A percentile compares a stretch with the other conserved stretches of the same genome.
These are phyloP conservation scores for Radopholus similis DNA, from an alignment of 1,140 invertebrate species.

Conservation along the genomic window DNA sequence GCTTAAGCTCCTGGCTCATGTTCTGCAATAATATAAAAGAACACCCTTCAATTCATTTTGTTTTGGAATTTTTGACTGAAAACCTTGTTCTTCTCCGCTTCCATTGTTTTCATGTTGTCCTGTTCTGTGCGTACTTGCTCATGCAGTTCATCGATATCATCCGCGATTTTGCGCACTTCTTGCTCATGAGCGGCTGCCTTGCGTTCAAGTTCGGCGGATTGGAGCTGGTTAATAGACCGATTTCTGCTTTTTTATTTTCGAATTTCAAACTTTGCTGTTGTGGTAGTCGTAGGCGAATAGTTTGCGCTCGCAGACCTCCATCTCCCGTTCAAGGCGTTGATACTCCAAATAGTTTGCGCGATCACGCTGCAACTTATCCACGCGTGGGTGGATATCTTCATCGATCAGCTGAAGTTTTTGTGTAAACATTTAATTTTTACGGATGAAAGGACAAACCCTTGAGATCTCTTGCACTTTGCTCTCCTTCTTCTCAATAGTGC, in stretches of 20 bases:
- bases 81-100: conserved; percentile 6
- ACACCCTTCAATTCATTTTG: not conserved
- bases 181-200: not conserved
- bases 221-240: not conserved
- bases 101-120: conserved; percentile 10
- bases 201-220: conserved; percentile 1
- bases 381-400: conserved; percentile 81
- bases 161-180: not conserved
- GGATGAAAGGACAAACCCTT: conserved; percentile 66
- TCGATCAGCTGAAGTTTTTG: conserved; percentile 70
- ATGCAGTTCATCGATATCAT: conserved; percentile 6
- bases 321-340: conserved; percentile 77
- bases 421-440: not conserved
- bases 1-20: conserved; percentile 4
- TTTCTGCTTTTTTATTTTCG: not conserved
- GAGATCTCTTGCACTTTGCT: conserved; percentile 81
- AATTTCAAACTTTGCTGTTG: conserved; percentile 26
- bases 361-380: conserved; percentile 81
- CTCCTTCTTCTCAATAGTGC: conserved; percentile 89
- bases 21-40: conserved; percentile 1
- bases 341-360: conserved; percentile 79
- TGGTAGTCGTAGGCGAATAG: conserved; percentile 37
- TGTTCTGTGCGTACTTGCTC: not conserved
- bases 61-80: not conserved
- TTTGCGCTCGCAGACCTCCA: conserved; percentile 72